phyloP scores from a whole-genome alignment of 2,888 invertebrate genomes.

The Galeruca laticollis region DNA sequence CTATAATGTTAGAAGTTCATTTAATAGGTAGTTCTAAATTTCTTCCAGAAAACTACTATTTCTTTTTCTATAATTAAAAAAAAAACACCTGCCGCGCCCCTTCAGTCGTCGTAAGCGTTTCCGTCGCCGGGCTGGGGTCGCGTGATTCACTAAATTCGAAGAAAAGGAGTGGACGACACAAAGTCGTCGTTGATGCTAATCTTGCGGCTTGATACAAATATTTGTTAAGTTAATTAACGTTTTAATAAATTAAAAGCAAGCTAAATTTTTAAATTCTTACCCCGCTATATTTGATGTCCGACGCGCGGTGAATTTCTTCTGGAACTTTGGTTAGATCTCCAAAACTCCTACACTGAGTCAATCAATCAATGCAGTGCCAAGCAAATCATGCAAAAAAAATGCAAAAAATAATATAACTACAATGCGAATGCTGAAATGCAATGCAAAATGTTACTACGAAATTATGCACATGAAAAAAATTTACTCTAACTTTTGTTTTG shows the following conservation, averaged over 20 bases:
- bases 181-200: no score
- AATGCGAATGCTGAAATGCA: conserved; percentile 22
- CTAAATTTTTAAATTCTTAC: conserved; percentile 50
- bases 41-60: no score
- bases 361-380: conserved; percentile 45
- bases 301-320: conserved; percentile 59
- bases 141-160: no score
- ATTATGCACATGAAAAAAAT: conserved; percentile 1
- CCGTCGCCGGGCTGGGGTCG: no score
- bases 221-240: no score
- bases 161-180: no score
- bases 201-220: no score
- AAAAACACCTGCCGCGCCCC: neutral
- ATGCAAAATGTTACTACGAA: conserved; percentile 24
- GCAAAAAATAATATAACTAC: conserved; percentile 39
- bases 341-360: conserved; percentile 72
- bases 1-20: no score
- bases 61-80: no score
- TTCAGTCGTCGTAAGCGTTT: no score
- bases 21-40: no score
- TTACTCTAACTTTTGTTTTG: no score
- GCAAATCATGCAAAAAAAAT: conserved; percentile 53
- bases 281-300: conserved; percentile 55
- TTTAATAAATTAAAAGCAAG: neutral
- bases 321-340: conserved; percentile 72